Evolutionary conservation across 2,113 vertebrate genomes (phyloP), one percentile per base, ranked within the genome.

Genomic region (Lucifuga dentata): DNA sequence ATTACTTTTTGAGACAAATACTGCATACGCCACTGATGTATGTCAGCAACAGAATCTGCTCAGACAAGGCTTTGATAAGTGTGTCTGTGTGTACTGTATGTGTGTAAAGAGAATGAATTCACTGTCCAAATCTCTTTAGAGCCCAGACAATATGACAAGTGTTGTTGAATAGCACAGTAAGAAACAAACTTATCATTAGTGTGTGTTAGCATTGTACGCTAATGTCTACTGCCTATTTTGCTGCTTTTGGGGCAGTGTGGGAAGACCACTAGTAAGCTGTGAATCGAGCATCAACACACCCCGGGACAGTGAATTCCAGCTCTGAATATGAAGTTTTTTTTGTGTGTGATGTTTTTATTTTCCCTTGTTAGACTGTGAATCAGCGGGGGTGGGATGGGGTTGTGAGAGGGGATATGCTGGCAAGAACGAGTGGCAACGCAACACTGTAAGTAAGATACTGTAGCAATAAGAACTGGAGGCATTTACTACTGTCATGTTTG

Each of bases 31-130:
- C 51, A 75, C 79, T 50, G 57, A 76, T 57, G 69, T 81, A 73
- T 80, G 79, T 61, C 87, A 85, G 78, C 73, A 59, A 81, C 59
- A 89, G 81, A 66, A 41, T 68, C 69, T 84, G 93, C 92, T 94
- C 95, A 95, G 95, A 96, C 95, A 97, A 97, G 95, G 94, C 94
- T 97, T 96, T 96, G 92, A 84, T 79, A 88, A 91, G 90, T 91
- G 73, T 69, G 60, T 80, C 76, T 83, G 59, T 87, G 70, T 88
- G 65, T 71, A 15, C 16, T 66, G 73, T 66, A 50, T 68, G 67
- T 75, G 75, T 76, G 72, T 72, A 68, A 36, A 84, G 81, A 79
- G 53, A 89, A 77, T 87, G 88, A 93, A 93, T 93, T 93, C 91
- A 89, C 90, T 92, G 92, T 92, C 90, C 81, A 74, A 56, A 78